phyloP scores from a whole-genome alignment of 2,797 vertebrate genomes.

The Zenarchopterus dispar region DNA sequence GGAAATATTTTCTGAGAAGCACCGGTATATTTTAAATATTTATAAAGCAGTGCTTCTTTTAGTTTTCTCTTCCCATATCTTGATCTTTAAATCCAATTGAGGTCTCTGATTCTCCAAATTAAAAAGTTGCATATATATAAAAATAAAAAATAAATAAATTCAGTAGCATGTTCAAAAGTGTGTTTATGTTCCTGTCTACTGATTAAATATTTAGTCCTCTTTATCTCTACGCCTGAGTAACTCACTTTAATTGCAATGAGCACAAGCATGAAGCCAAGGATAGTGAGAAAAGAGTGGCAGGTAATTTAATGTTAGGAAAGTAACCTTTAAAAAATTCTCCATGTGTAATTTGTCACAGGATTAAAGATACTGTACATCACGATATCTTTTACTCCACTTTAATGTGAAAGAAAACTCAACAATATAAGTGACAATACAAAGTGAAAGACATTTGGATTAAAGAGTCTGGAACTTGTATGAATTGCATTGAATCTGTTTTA shows the following conservation, averaged over 20 bases:
- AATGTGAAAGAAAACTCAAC: neutral
- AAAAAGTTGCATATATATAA: neutral
- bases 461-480: neutral
- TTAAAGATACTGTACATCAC: constrained; percentile 3
- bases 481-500: neutral
- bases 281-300: constrained; percentile 78
- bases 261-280: constrained; percentile 78
- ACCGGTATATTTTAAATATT: no score
- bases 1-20: neutral
- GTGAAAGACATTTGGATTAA: neutral
- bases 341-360: constrained; percentile 9
- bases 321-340: no score
- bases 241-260: constrained; percentile 86
- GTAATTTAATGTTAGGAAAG: constrained; percentile 68
- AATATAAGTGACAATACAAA: neutral
- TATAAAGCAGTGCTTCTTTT: no score
- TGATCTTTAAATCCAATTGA: constrained; percentile 29
- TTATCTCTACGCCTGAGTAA: constrained; percentile 76
- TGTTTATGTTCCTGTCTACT: constrained; percentile 75
- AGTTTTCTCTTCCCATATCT: no score
- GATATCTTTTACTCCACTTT: neutral
- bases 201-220: constrained; percentile 85
- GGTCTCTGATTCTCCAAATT: constrained; percentile 17
- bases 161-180: constrained; percentile 69
- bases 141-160: constrained; percentile 69